phyloP scores from a whole-genome alignment of 2,113 vertebrate genomes.

The Tragelaphus imberbis region DNA sequence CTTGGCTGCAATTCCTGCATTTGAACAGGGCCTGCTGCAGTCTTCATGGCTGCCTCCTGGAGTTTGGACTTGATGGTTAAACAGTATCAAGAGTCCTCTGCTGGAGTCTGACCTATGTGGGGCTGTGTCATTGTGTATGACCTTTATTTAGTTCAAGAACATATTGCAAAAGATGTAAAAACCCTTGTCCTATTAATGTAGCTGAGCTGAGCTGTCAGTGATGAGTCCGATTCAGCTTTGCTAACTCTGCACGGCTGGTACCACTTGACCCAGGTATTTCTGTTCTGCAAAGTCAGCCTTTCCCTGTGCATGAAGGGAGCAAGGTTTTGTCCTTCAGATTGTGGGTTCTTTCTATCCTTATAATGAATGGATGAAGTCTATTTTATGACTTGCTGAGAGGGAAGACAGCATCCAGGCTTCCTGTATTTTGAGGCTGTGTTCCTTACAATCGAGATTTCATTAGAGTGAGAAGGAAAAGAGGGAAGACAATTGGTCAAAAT shows the following conservation, averaged over 20 bases:
- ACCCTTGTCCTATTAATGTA: slow-evolving; percentile 50
- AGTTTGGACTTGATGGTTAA: slow-evolving; percentile 20
- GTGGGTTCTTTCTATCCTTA: not conserved
- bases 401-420: not conserved
- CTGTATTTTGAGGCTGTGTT: not conserved
- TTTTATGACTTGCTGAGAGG: not conserved
- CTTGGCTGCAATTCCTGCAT: not conserved
- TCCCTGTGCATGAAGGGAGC: not conserved
- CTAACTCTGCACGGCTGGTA: slow-evolving; percentile 54
- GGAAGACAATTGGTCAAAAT: not conserved
- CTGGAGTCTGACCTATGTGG: not conserved
- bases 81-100: slow-evolving; percentile 19
- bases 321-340: slow-evolving; percentile 41
- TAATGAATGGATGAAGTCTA: not conserved
- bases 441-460: not conserved
- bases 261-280: slow-evolving; percentile 68
- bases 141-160: slow-evolving; percentile 55
- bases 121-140: slow-evolving; percentile 26
- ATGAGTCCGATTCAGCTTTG: slow-evolving; percentile 50
- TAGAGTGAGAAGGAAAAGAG: not conserved
- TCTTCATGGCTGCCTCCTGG: not conserved
- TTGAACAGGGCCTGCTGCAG: not conserved
- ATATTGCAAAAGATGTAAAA: slow-evolving; percentile 53
- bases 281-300: slow-evolving; percentile 62
- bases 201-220: slow-evolving; percentile 56